Evolutionary conservation across 2,797 vertebrate genomes (phyloP).

Genomic region (Ispidina picta): DNA sequence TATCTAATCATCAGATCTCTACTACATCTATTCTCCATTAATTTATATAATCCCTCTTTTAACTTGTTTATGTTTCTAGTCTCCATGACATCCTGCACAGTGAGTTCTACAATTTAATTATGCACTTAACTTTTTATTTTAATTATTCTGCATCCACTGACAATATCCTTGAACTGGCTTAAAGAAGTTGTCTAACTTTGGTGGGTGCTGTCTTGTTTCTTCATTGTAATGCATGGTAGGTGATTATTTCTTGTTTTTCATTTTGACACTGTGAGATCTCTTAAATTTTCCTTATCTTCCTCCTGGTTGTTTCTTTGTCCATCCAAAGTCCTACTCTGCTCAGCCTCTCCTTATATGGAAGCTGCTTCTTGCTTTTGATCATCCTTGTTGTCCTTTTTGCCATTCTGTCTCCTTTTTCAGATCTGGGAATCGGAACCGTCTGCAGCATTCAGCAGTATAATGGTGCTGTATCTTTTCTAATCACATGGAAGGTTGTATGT

Average conservation of each 20-base stretch:
- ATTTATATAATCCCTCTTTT: conserved; percentile 27
- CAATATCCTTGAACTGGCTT: neutral
- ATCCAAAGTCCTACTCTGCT: neutral
- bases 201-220: neutral
- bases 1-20: neutral
- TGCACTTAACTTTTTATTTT: neutral
- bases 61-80: conserved; percentile 45
- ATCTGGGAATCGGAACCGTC: neutral
- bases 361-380: conserved; percentile 8
- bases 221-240: neutral
- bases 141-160: neutral
- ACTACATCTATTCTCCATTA: neutral
- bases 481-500: neutral
- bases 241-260: neutral
- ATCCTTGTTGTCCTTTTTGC: conserved; percentile 30
- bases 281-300: neutral
- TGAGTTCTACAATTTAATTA: neutral
- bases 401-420: conserved; percentile 54
- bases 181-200: neutral
- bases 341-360: conserved; percentile 14
- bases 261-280: neutral
- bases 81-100: conserved; percentile 11
- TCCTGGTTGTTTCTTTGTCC: neutral
- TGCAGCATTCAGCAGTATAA: neutral
- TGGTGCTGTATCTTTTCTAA: neutral